phyloP scores from a whole-genome alignment of 2,888 invertebrate species.

The Megaustenia siamemsis region DNA sequence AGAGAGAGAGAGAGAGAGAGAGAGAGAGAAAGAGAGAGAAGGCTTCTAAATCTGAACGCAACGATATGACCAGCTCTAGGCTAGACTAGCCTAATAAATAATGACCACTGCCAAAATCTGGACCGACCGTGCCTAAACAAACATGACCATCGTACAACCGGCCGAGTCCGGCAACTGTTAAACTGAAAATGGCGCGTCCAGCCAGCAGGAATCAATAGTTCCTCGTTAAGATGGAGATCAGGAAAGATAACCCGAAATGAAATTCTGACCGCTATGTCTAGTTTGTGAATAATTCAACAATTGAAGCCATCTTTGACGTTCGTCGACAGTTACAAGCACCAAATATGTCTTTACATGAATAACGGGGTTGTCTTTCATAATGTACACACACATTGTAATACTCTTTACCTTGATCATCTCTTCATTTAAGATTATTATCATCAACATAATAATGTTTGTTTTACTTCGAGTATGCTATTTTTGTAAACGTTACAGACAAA shows the following conservation, averaged over 20 bases:
- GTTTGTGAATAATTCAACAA: slow-evolving; percentile 50
- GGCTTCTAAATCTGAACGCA: not conserved
- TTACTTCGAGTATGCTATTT: too few relatives aligned
- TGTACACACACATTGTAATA: too few relatives aligned
- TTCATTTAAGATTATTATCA: too few relatives aligned
- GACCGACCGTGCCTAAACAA: slow-evolving; percentile 16
- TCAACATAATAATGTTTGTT: too few relatives aligned
- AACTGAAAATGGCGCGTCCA: slow-evolving; percentile 48
- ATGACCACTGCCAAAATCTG: slow-evolving; percentile 35
- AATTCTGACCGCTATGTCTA: slow-evolving; percentile 35
- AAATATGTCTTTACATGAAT: not conserved
- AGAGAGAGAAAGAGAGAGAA: not conserved
- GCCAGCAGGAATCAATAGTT: slow-evolving; percentile 48
- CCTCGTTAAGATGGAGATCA: slow-evolving; percentile 50
- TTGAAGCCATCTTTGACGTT: slow-evolving; percentile 31
- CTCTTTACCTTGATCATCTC: too few relatives aligned
- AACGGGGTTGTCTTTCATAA: not conserved
- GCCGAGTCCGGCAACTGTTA: slow-evolving; percentile 17
- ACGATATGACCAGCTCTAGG: not conserved
- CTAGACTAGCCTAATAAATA: slow-evolving; percentile 24
- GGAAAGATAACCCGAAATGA: slow-evolving; percentile 45
- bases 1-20: slow-evolving; percentile 19
- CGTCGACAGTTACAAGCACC: not conserved
- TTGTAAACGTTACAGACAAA: too few relatives aligned
- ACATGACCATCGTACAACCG: slow-evolving; percentile 14